Evolutionary conservation across 2,888 invertebrate genomes (phyloP).

Genomic region (Melinaea menophilus): DNA sequence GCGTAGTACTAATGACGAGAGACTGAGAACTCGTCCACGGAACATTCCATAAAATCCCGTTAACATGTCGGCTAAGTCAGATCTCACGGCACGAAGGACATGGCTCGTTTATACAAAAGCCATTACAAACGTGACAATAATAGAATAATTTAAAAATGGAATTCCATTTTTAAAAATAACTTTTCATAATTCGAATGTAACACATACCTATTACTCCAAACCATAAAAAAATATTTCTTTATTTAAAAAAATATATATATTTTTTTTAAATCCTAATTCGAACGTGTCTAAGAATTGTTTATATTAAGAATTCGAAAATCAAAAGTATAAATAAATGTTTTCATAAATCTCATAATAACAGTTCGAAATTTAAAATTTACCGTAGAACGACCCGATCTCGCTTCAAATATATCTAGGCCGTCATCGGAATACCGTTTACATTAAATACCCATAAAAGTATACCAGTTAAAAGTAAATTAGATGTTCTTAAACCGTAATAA

Average conservation of each 20-base stretch:
- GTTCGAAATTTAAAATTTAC: background rate
- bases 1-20: conserved; percentile 4
- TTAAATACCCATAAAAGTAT: background rate
- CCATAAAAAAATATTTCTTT: no score
- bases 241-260: no score
- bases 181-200: no score
- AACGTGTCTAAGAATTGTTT: no score
- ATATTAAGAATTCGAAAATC: no score
- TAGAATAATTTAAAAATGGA: no score
- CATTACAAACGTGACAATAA: conserved; percentile 7
- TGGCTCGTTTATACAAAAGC: conserved; percentile 11
- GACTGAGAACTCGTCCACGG: conserved; percentile 4
- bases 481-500: conserved; percentile 3
- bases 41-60: conserved; percentile 25
- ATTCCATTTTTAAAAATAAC: no score
- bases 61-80: conserved; percentile 18
- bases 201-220: no score
- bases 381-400: background rate
- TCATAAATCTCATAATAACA: no score
- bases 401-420: background rate
- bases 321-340: no score
- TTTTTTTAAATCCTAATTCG: no score
- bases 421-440: background rate
- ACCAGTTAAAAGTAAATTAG: background rate
- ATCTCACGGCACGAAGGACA: conserved; percentile 22